A percentile compares a stretch with the other conserved stretches of the same genome.
phyloP scores from a whole-genome alignment of 2,797 vertebrate genomes.

The Tiaroga cobitis region DNA sequence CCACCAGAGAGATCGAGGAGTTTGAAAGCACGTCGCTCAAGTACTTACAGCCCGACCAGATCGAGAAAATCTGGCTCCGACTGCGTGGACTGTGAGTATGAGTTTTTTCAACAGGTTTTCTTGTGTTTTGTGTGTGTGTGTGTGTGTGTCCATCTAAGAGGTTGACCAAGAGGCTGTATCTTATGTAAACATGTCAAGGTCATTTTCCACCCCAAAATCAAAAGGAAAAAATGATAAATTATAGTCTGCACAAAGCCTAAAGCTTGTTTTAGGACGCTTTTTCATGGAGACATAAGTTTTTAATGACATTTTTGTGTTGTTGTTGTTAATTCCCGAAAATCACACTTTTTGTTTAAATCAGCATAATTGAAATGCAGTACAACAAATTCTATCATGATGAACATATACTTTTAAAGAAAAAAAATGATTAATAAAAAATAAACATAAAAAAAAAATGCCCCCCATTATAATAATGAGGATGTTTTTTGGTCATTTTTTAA shows the following conservation, averaged over 20 bases:
- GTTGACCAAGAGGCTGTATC: not conserved
- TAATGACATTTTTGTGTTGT: not conserved
- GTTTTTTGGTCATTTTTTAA: not conserved
- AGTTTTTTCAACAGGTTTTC: conserved; percentile 56
- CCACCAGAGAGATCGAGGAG: conserved; percentile 99
- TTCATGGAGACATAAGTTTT: not conserved
- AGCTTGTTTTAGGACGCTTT: not conserved
- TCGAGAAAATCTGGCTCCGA: conserved; percentile 98
- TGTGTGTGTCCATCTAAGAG: conserved; percentile 42
- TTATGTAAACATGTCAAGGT: not conserved
- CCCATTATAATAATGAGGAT: not conserved
- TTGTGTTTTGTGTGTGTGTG: conserved; percentile 50
- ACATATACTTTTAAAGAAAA: not conserved
- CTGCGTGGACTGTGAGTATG: conserved; percentile 96
- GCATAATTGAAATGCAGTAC: not conserved
- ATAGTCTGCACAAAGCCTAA: not conserved
- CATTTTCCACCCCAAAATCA: not conserved
- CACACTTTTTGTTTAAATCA: not conserved
- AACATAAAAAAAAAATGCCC: not conserved
- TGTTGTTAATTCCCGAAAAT: not conserved
- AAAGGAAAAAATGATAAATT: not conserved
- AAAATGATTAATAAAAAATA: not conserved
- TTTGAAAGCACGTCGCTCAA: conserved; percentile 98
- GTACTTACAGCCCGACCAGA: conserved; percentile 96
- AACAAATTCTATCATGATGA: not conserved